A percentile compares a stretch with the other conserved stretches of the same genome.
Evolutionary conservation across 2,888 invertebrate species (phyloP).

Genomic region (Julus scanicus): DNA sequence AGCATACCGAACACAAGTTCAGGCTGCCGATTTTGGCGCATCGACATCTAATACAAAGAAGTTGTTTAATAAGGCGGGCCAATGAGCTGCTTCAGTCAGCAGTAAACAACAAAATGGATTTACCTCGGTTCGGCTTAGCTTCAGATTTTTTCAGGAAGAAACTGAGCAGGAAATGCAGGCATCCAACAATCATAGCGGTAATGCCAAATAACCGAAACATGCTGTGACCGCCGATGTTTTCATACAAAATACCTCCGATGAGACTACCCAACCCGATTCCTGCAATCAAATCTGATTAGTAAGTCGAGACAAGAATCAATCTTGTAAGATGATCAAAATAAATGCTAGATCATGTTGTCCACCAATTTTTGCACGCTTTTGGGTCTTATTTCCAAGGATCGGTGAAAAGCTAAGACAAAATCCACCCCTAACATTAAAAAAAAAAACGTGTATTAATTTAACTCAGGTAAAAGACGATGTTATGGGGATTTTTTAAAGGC

Average conservation of each 20-base stretch:
- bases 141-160: conserved; percentile 7
- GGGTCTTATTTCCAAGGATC: no score
- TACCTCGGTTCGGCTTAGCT: neutral
- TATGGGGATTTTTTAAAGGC: neutral
- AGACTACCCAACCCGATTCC: conserved; percentile 53
- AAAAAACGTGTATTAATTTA: no score
- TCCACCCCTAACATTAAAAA: no score
- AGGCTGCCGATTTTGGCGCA: neutral
- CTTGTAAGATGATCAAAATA: no score
- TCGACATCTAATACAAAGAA: neutral
- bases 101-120: neutral
- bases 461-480: no score
- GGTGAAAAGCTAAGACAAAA: no score
- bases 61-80: neutral
- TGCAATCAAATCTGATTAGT: conserved; percentile 43
- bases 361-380: no score
- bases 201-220: conserved; percentile 41
- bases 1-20: neutral
- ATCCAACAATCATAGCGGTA: neutral
- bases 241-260: conserved; percentile 52
- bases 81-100: neutral
- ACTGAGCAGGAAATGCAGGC: conserved; percentile 15
- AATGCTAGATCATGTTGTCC: no score
- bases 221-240: conserved; percentile 47
- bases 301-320: neutral